Evolutionary conservation across 2,113 vertebrate genomes (phyloP).

Genomic region (Cettia cetti): DNA sequence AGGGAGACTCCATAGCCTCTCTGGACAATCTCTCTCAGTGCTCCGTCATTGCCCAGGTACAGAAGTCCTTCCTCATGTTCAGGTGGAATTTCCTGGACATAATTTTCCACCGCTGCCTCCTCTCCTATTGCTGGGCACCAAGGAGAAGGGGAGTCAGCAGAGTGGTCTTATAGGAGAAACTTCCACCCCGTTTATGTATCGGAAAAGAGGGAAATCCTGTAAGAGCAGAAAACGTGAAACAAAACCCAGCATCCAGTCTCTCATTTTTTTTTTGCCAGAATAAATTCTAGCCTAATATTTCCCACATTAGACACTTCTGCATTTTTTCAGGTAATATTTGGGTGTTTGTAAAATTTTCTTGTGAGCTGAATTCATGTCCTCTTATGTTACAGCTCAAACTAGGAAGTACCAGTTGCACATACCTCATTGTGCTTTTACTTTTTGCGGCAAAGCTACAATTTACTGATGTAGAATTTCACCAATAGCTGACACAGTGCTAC

Average conservation of each 20-base stretch:
- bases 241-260: not conserved
- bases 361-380: not conserved
- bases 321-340: not conserved
- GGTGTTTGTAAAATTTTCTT: not conserved
- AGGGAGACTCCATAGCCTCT: not conserved
- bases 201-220: not conserved
- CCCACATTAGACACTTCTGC: not conserved
- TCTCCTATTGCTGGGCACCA: not conserved
- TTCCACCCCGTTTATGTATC: not conserved
- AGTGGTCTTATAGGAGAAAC: not conserved
- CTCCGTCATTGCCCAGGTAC: accelerated
- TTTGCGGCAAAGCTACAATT: not conserved
- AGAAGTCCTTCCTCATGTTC: not conserved
- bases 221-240: not conserved
- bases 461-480: not conserved
- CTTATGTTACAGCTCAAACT: accelerated
- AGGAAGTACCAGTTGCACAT: not conserved
- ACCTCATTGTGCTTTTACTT: not conserved
- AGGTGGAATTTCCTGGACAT: not conserved
- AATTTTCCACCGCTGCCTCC: not conserved
- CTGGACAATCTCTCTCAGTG: not conserved
- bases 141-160: not conserved
- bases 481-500: not conserved
- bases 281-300: not conserved
- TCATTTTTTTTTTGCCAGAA: not conserved